Base-by-base conservation (phyloP, 2,113 vertebrate species). In the Rhodinocichla rosea region DNA sequence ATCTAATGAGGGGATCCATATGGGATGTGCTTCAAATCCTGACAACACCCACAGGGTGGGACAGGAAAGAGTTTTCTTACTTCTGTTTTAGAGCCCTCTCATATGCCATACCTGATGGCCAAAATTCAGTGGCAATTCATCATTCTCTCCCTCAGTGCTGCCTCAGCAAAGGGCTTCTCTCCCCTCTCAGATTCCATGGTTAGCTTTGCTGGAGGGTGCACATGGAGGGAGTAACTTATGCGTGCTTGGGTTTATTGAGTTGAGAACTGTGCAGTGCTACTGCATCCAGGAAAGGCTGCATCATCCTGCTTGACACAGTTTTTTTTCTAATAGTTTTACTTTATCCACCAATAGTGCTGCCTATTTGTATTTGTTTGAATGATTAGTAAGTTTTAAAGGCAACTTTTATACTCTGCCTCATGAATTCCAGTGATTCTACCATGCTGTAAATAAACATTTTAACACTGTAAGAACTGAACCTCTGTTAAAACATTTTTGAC, bases 91-190 rank as follows among this genome's bases (percentile, higher is more conserved):
- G 56, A 63, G 9, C 28, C 30, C 7, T 77, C 45, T 16, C 15
- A 18, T n/a, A 17, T 0, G 7, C 30, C 49, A 15, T 13, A 30
- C 0, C 0, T 6, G 6, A 20, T 23, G 37, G 22, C n/a, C 3
- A 1, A 23, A 56, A 59, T 28, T 39, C n/a, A 24, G 8, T 49
- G 21, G 17, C 19, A 57, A 6, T 6, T 30, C 28, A 26, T 28
- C 33, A 17, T 40, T 33, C 1, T 1, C 23, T 76, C 37, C 70
- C 7, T n/a, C 27, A 55, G 19, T 30, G 10, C 65, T 39, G n/a
- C 26, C 53, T 49, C 37, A 40, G 39, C 35, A 17, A 68, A 39
- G 12, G 15, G 6, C 26, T 63, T 63, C 81, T 71, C 64, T 59
- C 63, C 17, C 42, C 22, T 2, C 32, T 64, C 11, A 1, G 19